Conservation (phyloP, 1,140 invertebrate genomes). For the Myzus persicae region DNA sequence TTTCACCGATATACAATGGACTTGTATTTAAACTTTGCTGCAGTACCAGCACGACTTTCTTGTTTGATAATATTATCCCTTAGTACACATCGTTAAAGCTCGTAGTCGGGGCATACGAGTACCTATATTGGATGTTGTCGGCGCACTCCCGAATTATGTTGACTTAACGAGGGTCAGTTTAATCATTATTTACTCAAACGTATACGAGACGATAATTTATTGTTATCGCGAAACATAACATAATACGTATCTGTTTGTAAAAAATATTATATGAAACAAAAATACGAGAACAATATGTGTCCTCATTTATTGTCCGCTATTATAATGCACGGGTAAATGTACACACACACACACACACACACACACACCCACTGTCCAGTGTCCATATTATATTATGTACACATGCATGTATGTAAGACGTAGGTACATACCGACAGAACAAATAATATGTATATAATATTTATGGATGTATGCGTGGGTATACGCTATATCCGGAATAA, state of each 20-base stretch:
- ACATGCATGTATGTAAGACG: not conserved
- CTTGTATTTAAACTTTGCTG: not conserved
- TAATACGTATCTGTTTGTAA: conserved; percentile 18
- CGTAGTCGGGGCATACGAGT: no score
- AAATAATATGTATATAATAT: not conserved
- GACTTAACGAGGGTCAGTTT: not conserved
- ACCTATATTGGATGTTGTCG: not conserved
- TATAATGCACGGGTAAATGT: not conserved
- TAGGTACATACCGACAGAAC: not conserved
- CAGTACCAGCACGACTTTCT: not conserved
- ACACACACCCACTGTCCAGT: no score
- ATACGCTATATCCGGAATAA: not conserved
- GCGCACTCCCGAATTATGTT: not conserved
- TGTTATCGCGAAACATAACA: not conserved
- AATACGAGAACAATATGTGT: not conserved
- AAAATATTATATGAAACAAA: not conserved
- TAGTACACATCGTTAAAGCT: not conserved
- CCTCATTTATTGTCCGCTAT: not conserved
- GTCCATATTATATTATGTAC: not conserved
- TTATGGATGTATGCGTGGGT: not conserved
- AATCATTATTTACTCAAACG: conserved; percentile 13
- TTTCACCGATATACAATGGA: not conserved
- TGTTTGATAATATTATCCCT: not conserved
- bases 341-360: not conserved
- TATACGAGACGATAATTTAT: not conserved